Conservation (phyloP, 2,797 vertebrate genomes). For the Eleutherodactylus coqui region DNA sequence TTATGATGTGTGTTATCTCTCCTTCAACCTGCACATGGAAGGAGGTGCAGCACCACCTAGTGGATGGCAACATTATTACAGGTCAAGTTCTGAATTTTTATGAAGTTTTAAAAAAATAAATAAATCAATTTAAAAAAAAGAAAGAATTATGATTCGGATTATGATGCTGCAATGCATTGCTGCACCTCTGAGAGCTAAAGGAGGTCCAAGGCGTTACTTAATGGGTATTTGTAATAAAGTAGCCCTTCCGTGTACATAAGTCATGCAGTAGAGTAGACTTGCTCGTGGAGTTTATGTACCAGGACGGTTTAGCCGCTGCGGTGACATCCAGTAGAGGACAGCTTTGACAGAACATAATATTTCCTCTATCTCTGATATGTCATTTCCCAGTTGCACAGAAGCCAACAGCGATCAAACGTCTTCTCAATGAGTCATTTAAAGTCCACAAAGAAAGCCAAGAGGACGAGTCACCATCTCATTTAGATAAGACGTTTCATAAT, state of each 20-base stretch:
- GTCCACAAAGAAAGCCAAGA: not conserved
- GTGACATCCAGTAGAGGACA: not conserved
- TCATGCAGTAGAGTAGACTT: not conserved
- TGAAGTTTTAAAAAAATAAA: too few species aligned
- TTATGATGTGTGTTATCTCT: too few species aligned
- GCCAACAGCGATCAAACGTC: not conserved
- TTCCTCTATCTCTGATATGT: not conserved
- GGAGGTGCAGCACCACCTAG: too few species aligned
- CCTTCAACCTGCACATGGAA: too few species aligned
- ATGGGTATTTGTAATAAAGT: too few species aligned
- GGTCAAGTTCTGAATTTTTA: too few species aligned
- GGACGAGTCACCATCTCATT: not conserved
- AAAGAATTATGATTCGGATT: too few species aligned
- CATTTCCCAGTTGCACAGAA: not conserved
- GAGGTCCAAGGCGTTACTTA: too few species aligned
- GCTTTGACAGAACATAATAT: not conserved
- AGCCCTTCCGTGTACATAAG: not conserved
- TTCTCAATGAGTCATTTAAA: not conserved
- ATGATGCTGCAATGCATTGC: too few species aligned
- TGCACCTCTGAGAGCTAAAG: too few species aligned
- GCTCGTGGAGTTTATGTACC: not conserved
- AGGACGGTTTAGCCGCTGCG: not conserved
- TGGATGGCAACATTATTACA: too few species aligned
- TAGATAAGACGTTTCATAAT: constrained; percentile 25
- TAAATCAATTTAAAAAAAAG: too few species aligned